Evolutionary conservation across 2,113 vertebrate genomes (phyloP).

Genomic region (Elaphurus davidianus): DNA sequence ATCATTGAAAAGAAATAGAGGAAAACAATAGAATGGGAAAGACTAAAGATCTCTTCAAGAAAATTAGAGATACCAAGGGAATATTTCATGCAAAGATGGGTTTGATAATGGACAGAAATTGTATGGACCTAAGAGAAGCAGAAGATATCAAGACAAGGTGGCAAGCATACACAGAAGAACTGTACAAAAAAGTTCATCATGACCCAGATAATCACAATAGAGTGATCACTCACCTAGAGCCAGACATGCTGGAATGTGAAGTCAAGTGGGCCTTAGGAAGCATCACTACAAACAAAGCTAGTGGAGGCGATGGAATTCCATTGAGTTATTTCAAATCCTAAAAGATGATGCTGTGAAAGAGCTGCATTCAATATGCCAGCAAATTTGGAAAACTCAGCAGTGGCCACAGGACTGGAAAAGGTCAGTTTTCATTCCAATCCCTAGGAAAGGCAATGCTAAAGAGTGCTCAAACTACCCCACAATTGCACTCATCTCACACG

Average conservation of each 20-base stretch:
- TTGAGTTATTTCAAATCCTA: background rate
- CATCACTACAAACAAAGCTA: background rate
- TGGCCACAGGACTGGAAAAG: background rate
- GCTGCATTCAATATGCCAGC: background rate
- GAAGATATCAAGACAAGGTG: background rate
- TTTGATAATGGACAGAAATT: fast-evolving
- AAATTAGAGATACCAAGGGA: no score
- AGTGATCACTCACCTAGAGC: background rate
- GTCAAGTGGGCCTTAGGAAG: background rate
- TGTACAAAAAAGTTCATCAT: background rate
- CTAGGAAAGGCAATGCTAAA: background rate
- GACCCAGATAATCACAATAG: background rate
- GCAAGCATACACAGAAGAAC: background rate
- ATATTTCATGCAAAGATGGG: no score
- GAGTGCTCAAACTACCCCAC: background rate
- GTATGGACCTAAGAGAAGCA: background rate
- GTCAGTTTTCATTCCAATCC: background rate
- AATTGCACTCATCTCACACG: background rate
- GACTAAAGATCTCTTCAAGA: no score
- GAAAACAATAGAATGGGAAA: no score
- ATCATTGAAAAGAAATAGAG: no score
- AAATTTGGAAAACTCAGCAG: background rate
- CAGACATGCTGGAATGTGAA: background rate
- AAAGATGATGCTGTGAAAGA: background rate
- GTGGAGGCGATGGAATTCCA: background rate